phyloP scores from a whole-genome alignment of 2,113 vertebrate genomes.

The Aegithalos caudatus region DNA sequence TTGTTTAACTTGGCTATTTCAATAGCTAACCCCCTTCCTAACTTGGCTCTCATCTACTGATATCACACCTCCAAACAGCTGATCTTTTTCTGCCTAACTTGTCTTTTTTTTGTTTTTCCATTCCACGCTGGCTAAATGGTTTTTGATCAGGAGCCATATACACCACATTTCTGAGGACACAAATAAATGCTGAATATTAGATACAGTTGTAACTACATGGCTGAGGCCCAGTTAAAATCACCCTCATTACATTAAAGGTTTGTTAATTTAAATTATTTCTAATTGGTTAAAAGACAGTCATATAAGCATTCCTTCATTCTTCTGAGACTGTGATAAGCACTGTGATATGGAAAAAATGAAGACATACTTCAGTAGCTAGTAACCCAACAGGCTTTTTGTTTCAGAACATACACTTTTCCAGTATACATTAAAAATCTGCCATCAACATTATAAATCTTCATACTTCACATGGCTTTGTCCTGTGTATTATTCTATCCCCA shows the following conservation, averaged over 20 bases:
- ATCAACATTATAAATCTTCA: not conserved
- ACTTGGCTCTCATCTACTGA: conserved; percentile 51
- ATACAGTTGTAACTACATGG: not conserved
- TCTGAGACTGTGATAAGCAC: not conserved
- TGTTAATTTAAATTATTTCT: not conserved
- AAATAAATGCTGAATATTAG: conserved; percentile 12
- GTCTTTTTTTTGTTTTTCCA: not conserved
- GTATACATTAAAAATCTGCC: not conserved
- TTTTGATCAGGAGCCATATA: conserved; percentile 34
- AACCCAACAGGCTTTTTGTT: not conserved
- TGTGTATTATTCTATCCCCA: not conserved
- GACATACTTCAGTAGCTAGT: not conserved
- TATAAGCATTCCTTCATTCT: not conserved
- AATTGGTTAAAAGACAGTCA: not conserved
- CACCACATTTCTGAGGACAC: not conserved
- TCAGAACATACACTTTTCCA: not conserved
- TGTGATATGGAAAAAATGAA: not conserved
- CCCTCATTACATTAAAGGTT: not conserved
- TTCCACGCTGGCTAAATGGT: not conserved
- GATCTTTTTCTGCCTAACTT: conserved; percentile 54
- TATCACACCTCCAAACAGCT: conserved; percentile 61
- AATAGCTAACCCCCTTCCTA: conserved; percentile 39
- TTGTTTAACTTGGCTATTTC: conserved; percentile 64
- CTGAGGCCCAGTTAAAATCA: not conserved
- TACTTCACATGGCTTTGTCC: not conserved